These are phyloP conservation scores for Ascidia mentula DNA, from an alignment of 23 tunicate species.

Conservation along the genomic window DNA sequence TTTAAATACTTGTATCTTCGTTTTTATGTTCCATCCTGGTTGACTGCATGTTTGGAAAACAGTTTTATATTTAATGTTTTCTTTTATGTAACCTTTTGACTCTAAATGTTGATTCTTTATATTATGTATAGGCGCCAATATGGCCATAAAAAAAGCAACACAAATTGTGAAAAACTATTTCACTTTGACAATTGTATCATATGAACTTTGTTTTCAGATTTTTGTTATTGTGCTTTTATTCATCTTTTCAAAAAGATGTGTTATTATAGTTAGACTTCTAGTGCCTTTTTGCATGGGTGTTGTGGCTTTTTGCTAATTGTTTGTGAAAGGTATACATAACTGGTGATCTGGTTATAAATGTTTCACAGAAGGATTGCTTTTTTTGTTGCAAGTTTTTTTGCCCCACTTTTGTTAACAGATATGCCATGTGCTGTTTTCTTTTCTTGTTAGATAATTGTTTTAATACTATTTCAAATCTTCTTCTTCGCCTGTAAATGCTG, in stretches of 20 bases:
- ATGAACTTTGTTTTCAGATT: background rate
- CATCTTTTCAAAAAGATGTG: no score
- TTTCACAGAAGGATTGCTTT: background rate
- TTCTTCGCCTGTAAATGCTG: background rate
- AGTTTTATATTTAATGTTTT: no score
- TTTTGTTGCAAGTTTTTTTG: background rate
- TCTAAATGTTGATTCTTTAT: no score
- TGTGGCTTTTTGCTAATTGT: no score
- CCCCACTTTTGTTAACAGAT: background rate
- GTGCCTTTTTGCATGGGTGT: background rate
- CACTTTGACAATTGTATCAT: background rate
- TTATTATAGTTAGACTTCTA: no score
- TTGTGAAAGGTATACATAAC: slow-evolving; percentile 5
- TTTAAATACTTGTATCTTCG: no score
- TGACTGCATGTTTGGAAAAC: no score
- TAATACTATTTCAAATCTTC: background rate
- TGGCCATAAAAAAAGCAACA: no score
- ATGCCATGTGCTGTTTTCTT: background rate
- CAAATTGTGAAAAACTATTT: background rate
- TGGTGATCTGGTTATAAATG: background rate
- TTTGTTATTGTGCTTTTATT: background rate
- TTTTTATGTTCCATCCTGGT: no score
- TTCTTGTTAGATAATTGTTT: slow-evolving; percentile 1
- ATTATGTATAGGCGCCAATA: no score
- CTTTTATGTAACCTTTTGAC: no score